Conservation (phyloP, 2,797 vertebrate genomes). For the Sebastes diaconus region DNA sequence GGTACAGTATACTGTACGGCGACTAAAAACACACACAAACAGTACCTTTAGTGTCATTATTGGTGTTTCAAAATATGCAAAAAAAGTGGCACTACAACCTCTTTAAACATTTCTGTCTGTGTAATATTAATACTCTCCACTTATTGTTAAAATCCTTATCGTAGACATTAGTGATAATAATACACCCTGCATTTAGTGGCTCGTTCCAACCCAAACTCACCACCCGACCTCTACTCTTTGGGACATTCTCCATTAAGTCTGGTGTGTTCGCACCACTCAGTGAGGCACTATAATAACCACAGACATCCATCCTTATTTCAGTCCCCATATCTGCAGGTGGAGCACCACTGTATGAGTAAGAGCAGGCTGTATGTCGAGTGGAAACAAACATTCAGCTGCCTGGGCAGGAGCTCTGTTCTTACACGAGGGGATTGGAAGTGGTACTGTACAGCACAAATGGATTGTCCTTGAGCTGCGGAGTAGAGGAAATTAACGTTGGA, state of each 20-base stretch:
- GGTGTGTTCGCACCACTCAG: conserved; percentile 1
- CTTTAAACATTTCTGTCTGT: background rate
- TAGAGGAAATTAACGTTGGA: conserved; percentile 62
- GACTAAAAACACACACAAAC: background rate
- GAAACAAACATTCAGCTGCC: conserved; percentile 24
- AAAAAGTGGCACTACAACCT: background rate
- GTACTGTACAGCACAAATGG: conserved; percentile 35
- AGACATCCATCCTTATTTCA: conserved; percentile 27
- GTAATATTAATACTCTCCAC: background rate
- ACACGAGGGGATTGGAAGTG: conserved; percentile 39
- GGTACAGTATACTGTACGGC: background rate
- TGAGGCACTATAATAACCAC: conserved; percentile 18
- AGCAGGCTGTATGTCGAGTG: conserved; percentile 15
- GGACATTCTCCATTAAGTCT: conserved; percentile 12
- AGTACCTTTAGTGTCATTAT: background rate
- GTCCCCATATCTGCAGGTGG: background rate
- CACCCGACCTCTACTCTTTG: background rate
- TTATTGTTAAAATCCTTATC: background rate
- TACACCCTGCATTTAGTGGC: background rate
- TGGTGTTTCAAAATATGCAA: background rate
- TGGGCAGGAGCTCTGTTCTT: conserved; percentile 13
- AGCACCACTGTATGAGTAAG: conserved; percentile 23
- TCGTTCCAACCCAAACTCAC: background rate
- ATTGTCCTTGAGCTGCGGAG: conserved; percentile 65
- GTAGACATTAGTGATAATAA: background rate